Base-by-base conservation (phyloP, 2,888 invertebrate genomes). In the Meganola albula region DNA sequence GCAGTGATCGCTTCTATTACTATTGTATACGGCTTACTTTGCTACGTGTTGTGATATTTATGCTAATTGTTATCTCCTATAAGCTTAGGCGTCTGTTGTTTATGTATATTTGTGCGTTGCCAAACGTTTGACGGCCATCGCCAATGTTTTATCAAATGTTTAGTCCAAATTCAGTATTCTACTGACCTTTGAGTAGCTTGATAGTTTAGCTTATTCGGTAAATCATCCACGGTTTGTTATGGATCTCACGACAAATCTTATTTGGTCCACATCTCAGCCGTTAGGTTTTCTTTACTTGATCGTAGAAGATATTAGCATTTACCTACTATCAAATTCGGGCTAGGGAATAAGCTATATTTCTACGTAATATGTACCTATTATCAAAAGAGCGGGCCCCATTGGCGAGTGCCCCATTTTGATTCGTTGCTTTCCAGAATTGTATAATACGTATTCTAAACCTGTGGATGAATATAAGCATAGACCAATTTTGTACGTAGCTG, bases 31-130 rank as follows among this genome's bases (percentile, higher is more conserved):
- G 73, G 76, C 74, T 78, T 79, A 42, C 53, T 74, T 74, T 66
- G 70, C 72, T 72, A 67, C 58, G 63, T 77, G 68, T 77, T 80
- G 80, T 80, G 79, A 80, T 79, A 78, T 71, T 68, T 63, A 62
- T 56, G 37, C 50, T 61, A 68, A 58, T 58, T 56, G 42, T 60
- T 63, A 59, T 64, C 63, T 48, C 51, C 44, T 55, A 53, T 54
- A 41, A 51, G 72, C 74, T 74, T 74, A 42, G 45, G 77, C 75
- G 74, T 74, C 50, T 74, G 75, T 77, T 77, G 74, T 65, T 63
- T 68, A 64, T 72, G 47, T 37, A 48, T 63, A 65, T 59, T 54
- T 70, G 16, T 16, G 55, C 50, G 54, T 57, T 58, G 49, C 40
- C 41, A 51, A 62, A 56, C 45, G 40, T 56, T 56, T 43, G 51